Base-by-base conservation (phyloP, 2,888 invertebrate species). In the Tryphoninae sp. region DNA sequence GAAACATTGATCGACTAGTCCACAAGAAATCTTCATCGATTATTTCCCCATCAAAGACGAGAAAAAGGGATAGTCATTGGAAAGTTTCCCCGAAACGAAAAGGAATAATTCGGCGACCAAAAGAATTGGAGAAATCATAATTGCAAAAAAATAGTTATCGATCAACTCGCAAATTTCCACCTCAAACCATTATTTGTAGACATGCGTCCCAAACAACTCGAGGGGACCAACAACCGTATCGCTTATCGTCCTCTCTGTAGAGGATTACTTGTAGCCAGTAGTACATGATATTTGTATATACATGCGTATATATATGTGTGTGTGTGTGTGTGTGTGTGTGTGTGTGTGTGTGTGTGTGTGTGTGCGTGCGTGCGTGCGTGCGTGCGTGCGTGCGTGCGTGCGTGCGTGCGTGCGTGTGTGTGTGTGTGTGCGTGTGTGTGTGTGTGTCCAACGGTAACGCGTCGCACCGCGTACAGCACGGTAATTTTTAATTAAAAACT, bases 401-500 rank as follows among this genome's bases (percentile, higher is more conserved):
- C n/a, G n/a, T n/a, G n/a, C n/a, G n/a, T n/a, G n/a, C n/a, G n/a
- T n/a, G n/a, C n/a, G n/a, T n/a, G n/a, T n/a, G n/a, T n/a, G n/a
- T n/a, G n/a, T n/a, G n/a, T n/a, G n/a, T n/a, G n/a, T n/a, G n/a
- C n/a, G n/a, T n/a, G n/a, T n/a, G n/a, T n/a, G n/a, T n/a, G n/a
- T n/a, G n/a, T 49, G 13, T 62, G 51, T 16, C 13, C 11, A 58
- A 73, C 55, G 53, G 26, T 9, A 61, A 65, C 58, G 42, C 65
- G 23, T 55, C 16, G 71, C 71, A 68, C 62, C 64, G 16, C 77
- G 77, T 77, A 64, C 78, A 42, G 79, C 77, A 62, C 33, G 59
- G 84, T 86, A 84, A 86, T 84, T 86, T 86, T 84, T 86, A 86
- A 86, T 86, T 86, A 86, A 86, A 85, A 86, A 86, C 84, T 86